A percentile compares a stretch with the other conserved stretches of the same genome.
These are phyloP conservation scores for Diadophis punctatus DNA, from an alignment of 2,113 vertebrate species.

Conservation along the genomic window DNA sequence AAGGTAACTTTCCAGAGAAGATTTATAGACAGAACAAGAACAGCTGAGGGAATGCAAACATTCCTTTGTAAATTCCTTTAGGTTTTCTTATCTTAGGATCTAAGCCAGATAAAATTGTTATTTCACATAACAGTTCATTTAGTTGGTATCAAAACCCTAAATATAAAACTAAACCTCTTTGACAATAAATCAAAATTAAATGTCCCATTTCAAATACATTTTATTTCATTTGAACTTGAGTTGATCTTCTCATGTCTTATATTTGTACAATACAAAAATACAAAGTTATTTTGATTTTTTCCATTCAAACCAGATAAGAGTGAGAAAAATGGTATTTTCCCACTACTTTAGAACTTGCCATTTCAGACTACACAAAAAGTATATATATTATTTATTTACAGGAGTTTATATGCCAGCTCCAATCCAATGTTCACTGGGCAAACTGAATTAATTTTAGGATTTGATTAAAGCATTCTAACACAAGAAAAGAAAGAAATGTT, in stretches of 20 bases:
- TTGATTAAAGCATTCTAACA: not conserved
- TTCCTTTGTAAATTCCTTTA: not conserved
- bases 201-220: constrained; percentile 36
- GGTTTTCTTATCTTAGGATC: not conserved
- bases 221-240: constrained; percentile 3
- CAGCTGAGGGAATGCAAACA: not conserved
- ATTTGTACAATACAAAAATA: not conserved
- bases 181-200: constrained; percentile 33
- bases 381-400: constrained; percentile 11
- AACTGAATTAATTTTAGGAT: not conserved
- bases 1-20: not conserved
- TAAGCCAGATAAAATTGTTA: not conserved
- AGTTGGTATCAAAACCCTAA: not conserved
- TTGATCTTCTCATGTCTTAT: not conserved
- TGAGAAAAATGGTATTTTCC: not conserved
- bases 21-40: not conserved
- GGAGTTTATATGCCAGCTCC: not conserved
- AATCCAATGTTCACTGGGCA: not conserved
- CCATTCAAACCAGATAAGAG: not conserved
- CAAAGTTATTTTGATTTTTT: not conserved
- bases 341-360: not conserved
- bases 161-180: not conserved
- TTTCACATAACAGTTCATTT: not conserved
- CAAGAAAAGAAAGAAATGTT: not conserved
- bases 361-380: not conserved